Base-by-base conservation (phyloP, 2,113 vertebrate genomes). In the Gymnogyps californianus region DNA sequence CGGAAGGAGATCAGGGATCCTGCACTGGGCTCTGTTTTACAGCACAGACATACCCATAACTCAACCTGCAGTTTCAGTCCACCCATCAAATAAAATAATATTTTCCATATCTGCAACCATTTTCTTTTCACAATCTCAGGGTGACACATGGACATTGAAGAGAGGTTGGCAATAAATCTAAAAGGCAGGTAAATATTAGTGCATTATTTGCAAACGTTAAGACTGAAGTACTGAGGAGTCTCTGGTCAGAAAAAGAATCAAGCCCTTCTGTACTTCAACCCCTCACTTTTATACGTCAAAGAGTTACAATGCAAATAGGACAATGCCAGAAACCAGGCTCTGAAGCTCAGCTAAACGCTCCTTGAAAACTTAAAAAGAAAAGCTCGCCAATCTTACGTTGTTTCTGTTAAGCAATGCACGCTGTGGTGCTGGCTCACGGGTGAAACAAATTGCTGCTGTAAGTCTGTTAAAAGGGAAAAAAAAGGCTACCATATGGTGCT, bases 381-480 rank as follows among this genome's bases (percentile, higher is more conserved):
- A 97, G 66, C 87, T 96, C 90, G 11, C 86, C 74, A 72, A 49
- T 42, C 75, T 61, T 47, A 57, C 0, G 5, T 62, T 83, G 82
- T 62, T 90, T 61, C 87, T 95, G 79, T 51, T 66, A 70, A 92
- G 93, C 85, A 93, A 80, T n/a, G 75, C 95, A 93, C 2, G 13
- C 92, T 93, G 59, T 44, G 92, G 90, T 70, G 93, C 90, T 96
- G 95, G 93, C 95, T 95, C 92, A 90, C 2, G 29, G 92, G 82
- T 92, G 85, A 95, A 89, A 77, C 78, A 90, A 97, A 96, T 95
- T 96, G 93, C 92, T 95, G 95, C 91, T 96, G 7, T 77, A 96
- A 96, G 93, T 88, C 92, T 93, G 72, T 93, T 95, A 90, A 83
- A 90, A 96, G 88, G n/a, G 10, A 0, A 46, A 65, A 87, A 90